Percentiles rank a stretch among this genome's conserved stretches.
Conservation (phyloP, 1,140 invertebrate species). For the Catajapyx aquilonaris region DNA sequence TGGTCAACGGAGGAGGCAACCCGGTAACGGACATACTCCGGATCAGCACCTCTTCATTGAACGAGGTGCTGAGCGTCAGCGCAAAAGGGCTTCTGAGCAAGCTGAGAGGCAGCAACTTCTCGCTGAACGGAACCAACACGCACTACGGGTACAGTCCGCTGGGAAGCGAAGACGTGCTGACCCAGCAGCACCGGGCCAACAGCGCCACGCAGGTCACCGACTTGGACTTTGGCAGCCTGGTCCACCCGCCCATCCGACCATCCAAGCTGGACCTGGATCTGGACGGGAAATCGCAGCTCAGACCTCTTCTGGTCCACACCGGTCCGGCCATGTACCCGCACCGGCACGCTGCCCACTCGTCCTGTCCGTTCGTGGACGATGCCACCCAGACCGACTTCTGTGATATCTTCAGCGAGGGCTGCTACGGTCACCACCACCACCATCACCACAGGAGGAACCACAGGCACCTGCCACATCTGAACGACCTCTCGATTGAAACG, state of each 20-base stretch:
- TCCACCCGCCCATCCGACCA: background rate
- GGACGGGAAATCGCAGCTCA: slow-evolving; percentile 1
- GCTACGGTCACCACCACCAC: background rate
- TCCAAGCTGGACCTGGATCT: background rate
- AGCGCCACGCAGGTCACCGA: slow-evolving; percentile 3
- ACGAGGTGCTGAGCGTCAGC: slow-evolving; percentile 2
- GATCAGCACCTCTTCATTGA: slow-evolving; percentile 7
- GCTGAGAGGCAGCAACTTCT: slow-evolving; percentile 6
- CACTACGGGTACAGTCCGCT: slow-evolving; percentile 9
- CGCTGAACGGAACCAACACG: slow-evolving; percentile 5
- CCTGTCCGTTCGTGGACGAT: background rate
- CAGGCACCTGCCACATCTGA: background rate
- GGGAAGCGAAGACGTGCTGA: slow-evolving; percentile 4
- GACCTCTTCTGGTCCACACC: background rate
- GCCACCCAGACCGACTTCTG: background rate
- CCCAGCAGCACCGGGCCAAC: slow-evolving; percentile 1
- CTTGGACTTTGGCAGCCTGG: slow-evolving; percentile 1
- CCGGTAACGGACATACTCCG: slow-evolving; percentile 6
- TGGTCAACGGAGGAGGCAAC: background rate
- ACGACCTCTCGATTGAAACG: slow-evolving; percentile 6
- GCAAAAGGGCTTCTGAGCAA: slow-evolving; percentile 4
- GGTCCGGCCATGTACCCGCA: background rate
- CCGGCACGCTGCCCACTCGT: background rate
- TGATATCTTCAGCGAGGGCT: background rate
- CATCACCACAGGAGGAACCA: too few species aligned